Evolutionary conservation across 2,888 invertebrate species (phyloP), one percentile per base, ranked within the genome.

Genomic region (Phragmatobia fuliginosa): DNA sequence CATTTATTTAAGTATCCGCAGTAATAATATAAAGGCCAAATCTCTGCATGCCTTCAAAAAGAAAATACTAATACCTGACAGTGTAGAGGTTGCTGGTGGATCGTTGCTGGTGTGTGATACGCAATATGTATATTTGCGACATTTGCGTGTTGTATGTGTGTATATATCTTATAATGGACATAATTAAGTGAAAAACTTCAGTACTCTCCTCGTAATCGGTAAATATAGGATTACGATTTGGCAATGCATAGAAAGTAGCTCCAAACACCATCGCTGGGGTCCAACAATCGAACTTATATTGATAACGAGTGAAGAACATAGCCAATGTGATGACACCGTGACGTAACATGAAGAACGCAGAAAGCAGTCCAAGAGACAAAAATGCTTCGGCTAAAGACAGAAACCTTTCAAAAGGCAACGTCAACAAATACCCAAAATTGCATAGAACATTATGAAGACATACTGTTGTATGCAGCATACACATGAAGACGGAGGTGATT

Each of bases 201-300:
- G 25, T 4, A 45, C 5, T 32, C 10, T 31, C 31, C 25, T 3
- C 63, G 45, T 8, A 49, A 7, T 14, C 33, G 49, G 16, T 64
- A 64, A 25, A 14, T 33, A 33, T 64, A 31, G 25, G 63, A 64
- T n/a, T n/a, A n/a, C n/a, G n/a, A n/a, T 52, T 64, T 64, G 25
- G 25, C 52, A 33, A 64, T 64, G 10, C 45, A 49, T 25, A 64
- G 52, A 25, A 64, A 64, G 33, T 64, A 64, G 4, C 45, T 49
- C 63, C 63, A 64, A n/a, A 64, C 8, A n/a, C 49, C 63, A 52
- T 64, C 49, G n/a, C 63, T 7, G 63, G 63, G 49, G 52, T 64
- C 49, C 3, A 33, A 33, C 63, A 64, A 14, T 49, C 2, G 49
- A 38, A 38, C 25, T 38, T 38, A 18, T 62, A 28, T 38, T n/a